Evolutionary conservation across 2,888 invertebrate species (phyloP), one percentile per base, ranked within the genome.

Genomic region (Dimorphilus gyrociliatus): DNA sequence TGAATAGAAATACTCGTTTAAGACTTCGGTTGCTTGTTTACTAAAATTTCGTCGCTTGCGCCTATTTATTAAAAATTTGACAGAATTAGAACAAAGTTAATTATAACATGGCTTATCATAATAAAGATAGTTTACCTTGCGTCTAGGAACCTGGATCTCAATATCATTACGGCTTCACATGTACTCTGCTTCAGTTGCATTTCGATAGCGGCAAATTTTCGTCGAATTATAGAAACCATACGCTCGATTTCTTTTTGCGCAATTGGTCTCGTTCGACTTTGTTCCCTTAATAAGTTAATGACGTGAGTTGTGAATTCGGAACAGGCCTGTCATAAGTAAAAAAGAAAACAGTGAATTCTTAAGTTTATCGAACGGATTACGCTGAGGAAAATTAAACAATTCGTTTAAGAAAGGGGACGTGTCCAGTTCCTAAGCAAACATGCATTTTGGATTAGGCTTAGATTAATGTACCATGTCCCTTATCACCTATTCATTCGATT

Each of bases 261-360:
- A 53, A 97, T 94, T 31, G 94, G 94, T 48, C 94, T 72, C 46
- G 92, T 94, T 53, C 90, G 80, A 55, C 85, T 85, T 69, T 94
- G 90, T 66, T 94, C 88, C 34, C 90, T 70, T 42, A 94, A 71
- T 49, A 94, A 69, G 66, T 94, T 94, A 81, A 92, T 85, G 45
- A 99, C 97, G 68, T 99, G 97, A n/a, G 92, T 94, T 36, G 97
- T 97, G 67, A 97, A 97, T 70, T 99, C 94, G 65, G 86, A 88
- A 70, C 97, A 97, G n/a, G 94, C 94, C 73, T 77, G 61, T 25
- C n/a, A 10, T 21, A 38, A 33, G 8, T 31, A n/a, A 19, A 13
- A 31, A 24, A 19, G 18, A 15, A 8, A 38, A 14, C 16, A n/a
- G 21, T 21, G 21, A n/a, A 10, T 21, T n/a, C n/a, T 21, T 21